Evolutionary conservation across 2,113 vertebrate genomes (phyloP), one percentile per base, ranked within the genome.

Genomic region (Plecotus auritus): DNA sequence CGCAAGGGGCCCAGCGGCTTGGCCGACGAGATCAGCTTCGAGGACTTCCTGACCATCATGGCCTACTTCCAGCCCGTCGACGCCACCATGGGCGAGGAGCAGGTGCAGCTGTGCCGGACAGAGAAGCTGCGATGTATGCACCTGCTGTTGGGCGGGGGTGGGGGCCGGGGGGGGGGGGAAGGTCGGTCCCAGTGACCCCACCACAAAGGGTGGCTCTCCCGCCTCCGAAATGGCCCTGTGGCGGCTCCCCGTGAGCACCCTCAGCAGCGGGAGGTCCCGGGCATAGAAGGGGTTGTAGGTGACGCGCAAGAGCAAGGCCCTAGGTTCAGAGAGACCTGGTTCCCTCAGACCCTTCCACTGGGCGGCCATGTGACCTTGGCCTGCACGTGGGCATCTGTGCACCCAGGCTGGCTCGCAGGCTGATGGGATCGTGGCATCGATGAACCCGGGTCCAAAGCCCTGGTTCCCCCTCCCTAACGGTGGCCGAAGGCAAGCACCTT

Each of bases 31-130:
- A 99, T 99, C 74, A 97, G 98, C 97, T 99, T 99, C 0, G 98
- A 99, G 95, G 99, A 99, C 96, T 99, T 99, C 96, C 97, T 99
- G 96, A 99, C 98, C 90, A 99, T 99, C 98, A 99, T 99, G 99
- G 99, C 99, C 76, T 98, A 99, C 98, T 99, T 99, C 98, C 98
- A 98, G 73, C 99, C 99, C 45, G 98, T 99, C 0, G 98, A 98
- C 86, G 96, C 98, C 92, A 95, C 97, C 92, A 98, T 98, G 86
- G 98, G 98, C 0, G 98, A 98, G 70, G 99, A 99, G 91, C 99
- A 99, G 92, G 98, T 97, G 74, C 96, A 98, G 69, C 97, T 45
- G 13, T 97, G 98, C 95, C 98, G 99, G 7, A 99, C 95, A 32
- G 98, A 99, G 95, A 99, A 99, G 64, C 98, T 99, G 40, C 98